Evolutionary conservation across 2,113 vertebrate species (phyloP), one percentile per base, ranked within the genome.

Genomic region (Poeciliopsis retropinna): DNA sequence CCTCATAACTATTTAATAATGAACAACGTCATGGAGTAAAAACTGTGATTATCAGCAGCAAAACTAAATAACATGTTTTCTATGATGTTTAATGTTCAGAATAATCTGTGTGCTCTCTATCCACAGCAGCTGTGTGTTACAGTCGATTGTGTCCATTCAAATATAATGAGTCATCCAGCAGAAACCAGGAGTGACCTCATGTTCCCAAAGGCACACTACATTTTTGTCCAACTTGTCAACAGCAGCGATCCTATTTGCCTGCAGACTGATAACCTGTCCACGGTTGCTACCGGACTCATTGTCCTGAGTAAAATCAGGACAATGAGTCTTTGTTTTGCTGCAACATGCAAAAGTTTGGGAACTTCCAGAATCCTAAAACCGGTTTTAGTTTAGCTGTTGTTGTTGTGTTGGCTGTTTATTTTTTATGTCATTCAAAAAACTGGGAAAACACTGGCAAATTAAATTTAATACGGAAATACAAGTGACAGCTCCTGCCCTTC

Each of bases 241-340:
- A 77, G 28, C 60, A 73, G 44, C 70, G 51, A 76, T 54, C 34
- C 37, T 74, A 51, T 65, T 3, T 41, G 31, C 67, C 68, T n/a
- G 44, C 51, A 81, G 51, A 39, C 51, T 68, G 70, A 41, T 63
- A 41, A 62, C 31, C 54, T 54, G 67, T 54, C 64, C 79, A 85
- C 70, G 60, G 64, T 69, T 31, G 5, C 64, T 22, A 51, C 39
- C 51, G n/a, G n/a, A n/a, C n/a, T n/a, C n/a, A n/a, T n/a, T n/a
- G n/a, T n/a, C n/a, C n/a, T n/a, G 65, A 41, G 31, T 31, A n/a
- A 8, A 37, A 37, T 19, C 17, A 1, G 10, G 28, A 44, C 8
- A 65, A 34, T 14, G 17, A 15, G 22, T 4, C 25, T 72, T 67
- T 78, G 9, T 67, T 66, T 61, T 31, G 37, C n/a, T 30, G 10